Evolutionary conservation across 2,113 vertebrate species (phyloP).

Genomic region (Eptesicus fuscus): DNA sequence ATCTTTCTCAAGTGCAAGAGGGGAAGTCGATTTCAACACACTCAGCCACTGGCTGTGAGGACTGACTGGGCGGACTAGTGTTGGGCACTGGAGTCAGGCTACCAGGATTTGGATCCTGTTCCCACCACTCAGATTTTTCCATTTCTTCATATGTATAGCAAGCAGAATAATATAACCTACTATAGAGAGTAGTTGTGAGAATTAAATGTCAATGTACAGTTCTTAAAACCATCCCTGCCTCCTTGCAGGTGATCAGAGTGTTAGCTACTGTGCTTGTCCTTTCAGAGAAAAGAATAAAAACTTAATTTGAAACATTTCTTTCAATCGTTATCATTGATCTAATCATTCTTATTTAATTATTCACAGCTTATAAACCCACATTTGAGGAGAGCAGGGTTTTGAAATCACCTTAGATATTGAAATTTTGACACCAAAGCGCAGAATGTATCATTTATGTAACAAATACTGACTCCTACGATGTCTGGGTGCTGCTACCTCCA

Average conservation of each 20-base stretch:
- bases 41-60: neutral
- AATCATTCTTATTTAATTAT: neutral
- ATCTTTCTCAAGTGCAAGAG: neutral
- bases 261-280: neutral
- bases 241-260: neutral
- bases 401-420: conserved; percentile 13
- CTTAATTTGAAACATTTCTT: neutral
- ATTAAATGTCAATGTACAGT: neutral
- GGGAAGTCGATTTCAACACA: too few relatives aligned
- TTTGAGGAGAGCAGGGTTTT: neutral
- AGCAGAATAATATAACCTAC: neutral
- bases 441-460: neutral
- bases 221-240: neutral
- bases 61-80: too few relatives aligned
- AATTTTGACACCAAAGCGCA: neutral
- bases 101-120: neutral
- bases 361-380: neutral
- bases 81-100: neutral
- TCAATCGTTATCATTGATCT: neutral
- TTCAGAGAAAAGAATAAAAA: conserved; percentile 16
- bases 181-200: neutral
- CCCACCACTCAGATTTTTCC: neutral
- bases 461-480: neutral
- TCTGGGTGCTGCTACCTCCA: neutral
- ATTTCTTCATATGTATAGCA: neutral